Conservation (phyloP, 2,797 vertebrate genomes). For the Urocyon cinereoargenteus region DNA sequence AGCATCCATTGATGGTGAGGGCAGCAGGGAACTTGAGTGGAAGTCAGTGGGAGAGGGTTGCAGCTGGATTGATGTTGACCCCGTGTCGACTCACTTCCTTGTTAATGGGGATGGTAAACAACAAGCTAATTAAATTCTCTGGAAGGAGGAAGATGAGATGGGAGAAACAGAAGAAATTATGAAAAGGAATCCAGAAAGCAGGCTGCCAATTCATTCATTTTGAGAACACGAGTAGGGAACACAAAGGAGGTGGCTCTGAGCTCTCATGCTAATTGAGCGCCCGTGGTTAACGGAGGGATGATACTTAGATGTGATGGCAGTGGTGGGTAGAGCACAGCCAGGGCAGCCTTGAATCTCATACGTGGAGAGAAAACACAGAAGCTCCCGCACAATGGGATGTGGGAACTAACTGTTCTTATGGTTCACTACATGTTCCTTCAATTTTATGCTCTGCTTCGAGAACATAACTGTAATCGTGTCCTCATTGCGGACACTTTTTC, state of each 20-base stretch:
- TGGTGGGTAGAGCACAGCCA: not conserved
- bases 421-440: not conserved
- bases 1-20: not conserved
- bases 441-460: constrained; percentile 28
- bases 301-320: not conserved
- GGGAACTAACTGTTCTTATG: not conserved
- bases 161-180: not conserved
- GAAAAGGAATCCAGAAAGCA: not conserved
- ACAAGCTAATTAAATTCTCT: constrained; percentile 14
- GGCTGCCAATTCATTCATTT: not conserved
- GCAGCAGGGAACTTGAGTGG: not conserved
- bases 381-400: not conserved
- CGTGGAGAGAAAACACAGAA: constrained; percentile 47
- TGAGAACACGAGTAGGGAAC: not conserved
- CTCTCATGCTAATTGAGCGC: not conserved
- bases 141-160: not conserved
- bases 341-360: not conserved
- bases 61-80: not conserved
- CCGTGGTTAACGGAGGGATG: not conserved
- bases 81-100: not conserved
- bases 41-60: not conserved
- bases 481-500: not conserved
- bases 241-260: not conserved
- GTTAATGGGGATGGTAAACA: constrained; percentile 5
- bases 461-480: not conserved